These are phyloP conservation scores for Aphidius gifuensis DNA, from an alignment of 1,140 invertebrate genomes.

Conservation along the genomic window DNA sequence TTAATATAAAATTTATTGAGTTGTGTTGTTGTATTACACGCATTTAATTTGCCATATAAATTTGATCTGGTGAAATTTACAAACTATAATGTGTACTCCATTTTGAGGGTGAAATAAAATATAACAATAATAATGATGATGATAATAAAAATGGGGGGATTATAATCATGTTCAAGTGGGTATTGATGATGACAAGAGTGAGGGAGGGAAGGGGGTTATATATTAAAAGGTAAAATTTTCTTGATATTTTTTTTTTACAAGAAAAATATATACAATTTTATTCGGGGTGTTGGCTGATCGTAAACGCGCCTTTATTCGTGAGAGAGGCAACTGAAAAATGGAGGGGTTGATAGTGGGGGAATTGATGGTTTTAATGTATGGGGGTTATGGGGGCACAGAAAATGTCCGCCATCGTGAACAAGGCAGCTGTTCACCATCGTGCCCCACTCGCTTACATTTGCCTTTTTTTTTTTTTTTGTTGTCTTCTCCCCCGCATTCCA, in stretches of 20 bases:
- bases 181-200: too few relatives aligned
- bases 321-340: slow-evolving; percentile 14
- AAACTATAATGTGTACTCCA: too few relatives aligned
- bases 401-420: slow-evolving; percentile 38
- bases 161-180: too few relatives aligned
- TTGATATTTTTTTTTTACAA: not conserved
- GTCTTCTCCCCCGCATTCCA: slow-evolving; percentile 27
- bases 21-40: too few relatives aligned
- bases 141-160: too few relatives aligned
- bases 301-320: slow-evolving; percentile 1
- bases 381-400: slow-evolving; percentile 48
- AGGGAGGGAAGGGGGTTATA: not conserved
- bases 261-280: not conserved
- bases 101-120: too few relatives aligned
- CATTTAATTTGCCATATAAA: too few relatives aligned
- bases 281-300: slow-evolving; percentile 11
- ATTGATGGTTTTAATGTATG: slow-evolving; percentile 30
- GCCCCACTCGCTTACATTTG: slow-evolving; percentile 33
- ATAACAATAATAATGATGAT: too few relatives aligned
- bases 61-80: too few relatives aligned
- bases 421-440: slow-evolving; percentile 49
- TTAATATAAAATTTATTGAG: too few relatives aligned
- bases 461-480: slow-evolving; percentile 18
- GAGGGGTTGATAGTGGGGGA: slow-evolving; percentile 16
- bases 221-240: not conserved